Percentiles rank a stretch among this genome's conserved stretches.
These are phyloP conservation scores for Pyrgilauda ruficollis DNA, from an alignment of 2,113 vertebrate genomes.

Conservation along the genomic window DNA sequence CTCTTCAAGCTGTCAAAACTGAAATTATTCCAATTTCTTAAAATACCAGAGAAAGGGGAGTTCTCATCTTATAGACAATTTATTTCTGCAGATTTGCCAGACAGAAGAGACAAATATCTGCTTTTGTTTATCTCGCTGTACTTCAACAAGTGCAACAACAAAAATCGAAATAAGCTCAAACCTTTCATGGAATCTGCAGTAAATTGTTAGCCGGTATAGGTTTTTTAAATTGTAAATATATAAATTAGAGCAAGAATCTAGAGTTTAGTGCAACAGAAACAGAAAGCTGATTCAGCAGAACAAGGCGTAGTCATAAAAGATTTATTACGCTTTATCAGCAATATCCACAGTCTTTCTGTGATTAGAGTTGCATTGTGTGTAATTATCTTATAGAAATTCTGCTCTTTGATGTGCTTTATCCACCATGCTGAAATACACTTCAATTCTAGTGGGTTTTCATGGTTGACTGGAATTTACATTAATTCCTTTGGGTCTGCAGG, in stretches of 20 bases:
- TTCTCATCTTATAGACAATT: neutral
- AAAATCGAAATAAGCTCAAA: neutral
- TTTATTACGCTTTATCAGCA: slow-evolving; percentile 71
- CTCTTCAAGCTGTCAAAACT: neutral
- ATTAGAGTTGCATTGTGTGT: slow-evolving; percentile 70
- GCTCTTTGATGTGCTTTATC: slow-evolving; percentile 71
- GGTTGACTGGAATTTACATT: slow-evolving; percentile 58
- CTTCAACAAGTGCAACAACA: neutral
- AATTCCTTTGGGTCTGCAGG: slow-evolving; percentile 52
- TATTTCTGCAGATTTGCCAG: slow-evolving; percentile 1
- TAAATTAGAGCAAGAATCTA: neutral
- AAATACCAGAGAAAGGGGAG: neutral
- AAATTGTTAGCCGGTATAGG: neutral
- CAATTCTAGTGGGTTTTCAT: slow-evolving; percentile 58
- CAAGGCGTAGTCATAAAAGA: neutral
- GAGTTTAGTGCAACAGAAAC: neutral
- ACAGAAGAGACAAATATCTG: neutral
- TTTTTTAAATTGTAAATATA: neutral
- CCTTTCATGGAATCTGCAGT: neutral
- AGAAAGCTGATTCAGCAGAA: slow-evolving; percentile 64
- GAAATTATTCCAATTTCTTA: slow-evolving; percentile 7
- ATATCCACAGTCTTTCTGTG: slow-evolving; percentile 70
- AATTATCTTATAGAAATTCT: slow-evolving; percentile 71
- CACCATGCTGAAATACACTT: slow-evolving; percentile 67
- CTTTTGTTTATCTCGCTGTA: neutral